These are phyloP conservation scores for Callopanchax toddi DNA, from an alignment of 2,113 vertebrate species.

Conservation along the genomic window DNA sequence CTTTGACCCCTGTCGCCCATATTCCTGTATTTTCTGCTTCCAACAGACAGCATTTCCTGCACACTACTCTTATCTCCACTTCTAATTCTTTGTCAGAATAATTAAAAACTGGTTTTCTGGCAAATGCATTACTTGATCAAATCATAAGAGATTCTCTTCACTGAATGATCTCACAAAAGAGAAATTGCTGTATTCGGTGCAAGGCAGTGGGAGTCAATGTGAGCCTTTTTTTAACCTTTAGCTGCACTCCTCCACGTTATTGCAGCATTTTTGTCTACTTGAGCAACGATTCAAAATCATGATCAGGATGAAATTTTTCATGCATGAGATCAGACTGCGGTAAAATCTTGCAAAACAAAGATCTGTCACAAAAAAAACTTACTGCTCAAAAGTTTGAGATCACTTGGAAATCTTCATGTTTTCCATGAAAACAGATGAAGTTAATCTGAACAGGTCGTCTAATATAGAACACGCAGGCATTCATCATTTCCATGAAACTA, in stretches of 20 bases:
- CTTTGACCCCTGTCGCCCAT: background rate
- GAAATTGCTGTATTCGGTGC: conserved; percentile 6
- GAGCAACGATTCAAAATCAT: conserved; percentile 5
- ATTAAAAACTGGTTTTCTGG: background rate
- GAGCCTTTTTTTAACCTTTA: background rate
- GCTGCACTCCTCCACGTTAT: conserved; percentile 29
- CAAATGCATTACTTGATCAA: background rate
- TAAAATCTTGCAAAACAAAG: background rate
- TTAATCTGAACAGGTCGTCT: no score
- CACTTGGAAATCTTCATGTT: no score
- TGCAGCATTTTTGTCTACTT: conserved; percentile 14
- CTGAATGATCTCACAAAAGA: background rate
- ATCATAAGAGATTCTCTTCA: background rate
- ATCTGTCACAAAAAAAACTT: background rate
- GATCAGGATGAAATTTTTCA: background rate
- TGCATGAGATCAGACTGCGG: background rate
- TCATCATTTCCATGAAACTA: no score
- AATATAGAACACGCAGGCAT: no score
- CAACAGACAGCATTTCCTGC: background rate
- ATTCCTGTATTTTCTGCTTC: no score
- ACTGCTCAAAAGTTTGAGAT: background rate
- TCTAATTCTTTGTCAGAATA: background rate
- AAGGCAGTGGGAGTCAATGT: conserved; percentile 14
- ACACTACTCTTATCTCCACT: background rate
- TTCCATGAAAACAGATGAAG: no score